These are phyloP conservation scores for Meiosimyza platycephala DNA, from an alignment of 2,888 invertebrate genomes.

Conservation along the genomic window DNA sequence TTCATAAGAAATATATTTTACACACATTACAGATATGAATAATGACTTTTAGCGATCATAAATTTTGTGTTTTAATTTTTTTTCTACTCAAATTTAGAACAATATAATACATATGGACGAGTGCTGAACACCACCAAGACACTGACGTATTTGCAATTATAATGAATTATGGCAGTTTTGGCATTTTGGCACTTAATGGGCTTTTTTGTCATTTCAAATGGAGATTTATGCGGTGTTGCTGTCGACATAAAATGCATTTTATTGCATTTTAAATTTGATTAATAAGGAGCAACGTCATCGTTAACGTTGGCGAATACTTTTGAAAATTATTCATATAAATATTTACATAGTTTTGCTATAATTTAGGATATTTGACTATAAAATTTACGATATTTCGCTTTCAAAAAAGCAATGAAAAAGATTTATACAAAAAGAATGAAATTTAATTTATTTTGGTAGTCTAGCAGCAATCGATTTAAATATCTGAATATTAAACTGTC, in stretches of 20 bases:
- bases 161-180: slow-evolving; percentile 58
- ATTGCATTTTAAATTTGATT: slow-evolving; percentile 63
- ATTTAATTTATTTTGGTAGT: no score
- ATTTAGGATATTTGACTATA: slow-evolving; percentile 19
- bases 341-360: not conserved
- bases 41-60: no score
- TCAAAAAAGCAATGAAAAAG: no score
- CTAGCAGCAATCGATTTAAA: no score
- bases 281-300: slow-evolving; percentile 49
- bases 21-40: no score
- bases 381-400: not conserved
- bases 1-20: no score
- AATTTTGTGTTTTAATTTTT: no score
- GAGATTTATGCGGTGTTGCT: slow-evolving; percentile 52
- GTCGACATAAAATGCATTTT: slow-evolving; percentile 57
- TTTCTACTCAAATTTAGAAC: no score
- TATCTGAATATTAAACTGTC: no score
- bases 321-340: no score
- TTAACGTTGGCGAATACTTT: not conserved
- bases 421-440: no score
- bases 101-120: no score
- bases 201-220: slow-evolving; percentile 37
- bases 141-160: slow-evolving; percentile 63
- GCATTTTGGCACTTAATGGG: slow-evolving; percentile 29
- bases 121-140: slow-evolving; percentile 19